Percentiles rank a stretch among this genome's conserved stretches.
These are phyloP conservation scores for Drosophila tropicalis DNA, from an alignment of 1,140 invertebrate species.

Conservation along the genomic window DNA sequence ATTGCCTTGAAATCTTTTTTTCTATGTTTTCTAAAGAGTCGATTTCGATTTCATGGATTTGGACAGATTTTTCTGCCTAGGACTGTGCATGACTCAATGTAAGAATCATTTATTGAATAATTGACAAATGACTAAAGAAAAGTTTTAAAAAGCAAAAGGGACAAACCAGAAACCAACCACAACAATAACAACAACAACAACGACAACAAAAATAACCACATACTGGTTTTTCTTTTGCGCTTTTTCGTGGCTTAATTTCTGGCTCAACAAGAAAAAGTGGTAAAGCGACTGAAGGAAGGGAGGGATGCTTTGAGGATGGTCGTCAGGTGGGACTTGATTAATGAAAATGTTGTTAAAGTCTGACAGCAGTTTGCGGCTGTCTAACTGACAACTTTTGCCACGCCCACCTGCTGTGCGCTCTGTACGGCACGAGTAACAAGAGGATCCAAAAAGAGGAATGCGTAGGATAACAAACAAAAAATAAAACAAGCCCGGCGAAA, in stretches of 20 bases:
- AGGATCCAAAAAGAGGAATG: slow-evolving; percentile 4
- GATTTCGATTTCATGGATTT: no score
- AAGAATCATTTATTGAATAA: neutral
- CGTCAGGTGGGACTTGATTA: slow-evolving; percentile 65
- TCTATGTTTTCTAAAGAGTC: no score
- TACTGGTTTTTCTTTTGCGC: neutral
- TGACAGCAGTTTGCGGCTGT: slow-evolving; percentile 76
- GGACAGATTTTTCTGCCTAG: no score
- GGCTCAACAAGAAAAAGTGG: neutral
- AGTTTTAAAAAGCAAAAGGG: neutral
- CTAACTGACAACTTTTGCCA: slow-evolving; percentile 53
- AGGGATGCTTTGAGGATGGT: slow-evolving; percentile 3
- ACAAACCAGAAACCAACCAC: neutral
- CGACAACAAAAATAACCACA: neutral
- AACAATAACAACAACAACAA: neutral
- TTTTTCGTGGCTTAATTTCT: neutral
- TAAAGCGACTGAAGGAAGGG: neutral
- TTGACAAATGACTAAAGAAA: neutral
- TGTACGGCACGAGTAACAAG: neutral
- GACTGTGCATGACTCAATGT: neutral
- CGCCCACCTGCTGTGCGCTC: slow-evolving; percentile 44
- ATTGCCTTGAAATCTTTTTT: no score
- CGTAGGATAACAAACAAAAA: neutral
- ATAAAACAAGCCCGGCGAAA: neutral
- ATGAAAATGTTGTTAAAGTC: slow-evolving; percentile 79